Evolutionary conservation across 2,113 vertebrate species (phyloP), one percentile per base, ranked within the genome.

Genomic region (Indicator maculatus): DNA sequence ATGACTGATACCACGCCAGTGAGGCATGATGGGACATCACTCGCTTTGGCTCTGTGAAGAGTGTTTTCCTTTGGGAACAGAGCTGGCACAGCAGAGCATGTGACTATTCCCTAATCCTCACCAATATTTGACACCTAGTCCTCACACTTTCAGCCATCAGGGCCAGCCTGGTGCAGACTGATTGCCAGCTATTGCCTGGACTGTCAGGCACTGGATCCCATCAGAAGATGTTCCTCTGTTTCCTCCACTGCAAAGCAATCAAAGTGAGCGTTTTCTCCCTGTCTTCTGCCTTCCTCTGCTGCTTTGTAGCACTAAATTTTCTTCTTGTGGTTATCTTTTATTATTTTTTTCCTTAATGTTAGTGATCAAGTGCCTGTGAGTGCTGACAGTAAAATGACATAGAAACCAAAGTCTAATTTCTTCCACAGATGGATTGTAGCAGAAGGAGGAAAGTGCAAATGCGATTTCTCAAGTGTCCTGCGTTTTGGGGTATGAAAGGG

Each of bases 371-470:
- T 73, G 88, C 88, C 67, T 92, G 55, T 77, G 83, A 96, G 87
- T 69, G 69, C 76, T 92, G 87, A 90, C 67, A 96, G 95, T 74
- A 86, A 90, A 95, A 84, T 65, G 80, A 93, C 55, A 71, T 10
- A 90, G 93, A 95, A 89, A 90, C 75, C 31, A 38, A 94, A 86
- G 93, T 95, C 89, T 87, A 63, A 53, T 94, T 97, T 97, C 96
- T 95, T 19, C n/a, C 91, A 97, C 96, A 97, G 96, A 96, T 97
- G 93, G 96, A 93, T 96, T 94, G 83, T 79, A 90, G 89, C 94
- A 96, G 91, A 95, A 96, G 93, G 93, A 96, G 76, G 73, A 92
- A 96, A 95, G 93, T 96, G 95, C 75, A 91, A 96, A 96, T 96
- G 87, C 77, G 78, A 91, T 95, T 97, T 96, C 84, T 95, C 83